Base-by-base conservation (phyloP, 2,888 invertebrate species). In the Cephus sareptanus region DNA sequence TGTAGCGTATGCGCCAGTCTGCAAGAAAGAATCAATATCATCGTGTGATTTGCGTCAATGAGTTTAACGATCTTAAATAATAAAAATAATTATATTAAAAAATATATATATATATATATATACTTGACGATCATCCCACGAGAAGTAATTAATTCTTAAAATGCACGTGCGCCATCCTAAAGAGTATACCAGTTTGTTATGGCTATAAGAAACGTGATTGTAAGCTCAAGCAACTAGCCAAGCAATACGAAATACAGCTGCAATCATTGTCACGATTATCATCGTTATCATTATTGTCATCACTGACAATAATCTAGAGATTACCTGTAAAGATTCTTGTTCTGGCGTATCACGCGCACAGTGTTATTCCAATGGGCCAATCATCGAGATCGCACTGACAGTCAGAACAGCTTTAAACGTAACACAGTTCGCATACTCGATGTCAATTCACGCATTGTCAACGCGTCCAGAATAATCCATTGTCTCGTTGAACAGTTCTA, bases 331-430 rank as follows among this genome's bases (percentile, higher is more conserved):
- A 23, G 56, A 56, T 56, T 56, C 56, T 56, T 40, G 40, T 40
- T 40, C 40, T 40, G 40, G 13, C 40, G 40, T 40, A 15, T 40
- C 40, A 40, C 56, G 73, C 75, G 35, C 71, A 56, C 73, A 73
- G 56, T 40, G 73, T 76, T 78, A 78, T 78, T 78, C 78, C 78
- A 78, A 78, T 70, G 71, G 75, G 71, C 56, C 56, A 56, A 56
- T 56, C 23, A 56, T 56, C 23, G 23, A 56, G 23, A 56, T 56
- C 56, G 56, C 56, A 56, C 56, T 56, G 56, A 56, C 56, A 56
- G 6, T 40, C 1, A 40, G 40, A 40, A 40, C 40, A 6, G 40
- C 40, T 40, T 40, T 40, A 40, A 40, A 40, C 40, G 40, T 15
- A 40, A 15, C 40, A 40, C 15, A 40, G 40, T 40, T 40, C 40